A percentile compares a stretch with the other conserved stretches of the same genome.
These are phyloP conservation scores for Sphenodon punctatus DNA, from an alignment of 2,797 vertebrate genomes.

Conservation along the genomic window DNA sequence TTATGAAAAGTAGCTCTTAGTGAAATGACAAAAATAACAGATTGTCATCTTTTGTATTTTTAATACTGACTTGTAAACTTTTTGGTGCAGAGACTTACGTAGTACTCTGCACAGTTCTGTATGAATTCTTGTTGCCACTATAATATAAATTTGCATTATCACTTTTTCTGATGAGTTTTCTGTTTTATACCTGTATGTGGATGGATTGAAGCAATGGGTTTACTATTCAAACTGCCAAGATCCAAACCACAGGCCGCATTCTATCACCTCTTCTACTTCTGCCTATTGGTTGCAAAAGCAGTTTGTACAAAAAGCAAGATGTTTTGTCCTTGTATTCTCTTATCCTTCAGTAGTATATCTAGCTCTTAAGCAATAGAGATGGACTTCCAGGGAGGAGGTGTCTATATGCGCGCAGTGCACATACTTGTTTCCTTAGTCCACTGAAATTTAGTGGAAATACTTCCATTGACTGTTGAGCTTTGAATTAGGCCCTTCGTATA, in stretches of 20 bases:
- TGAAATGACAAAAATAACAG: neutral
- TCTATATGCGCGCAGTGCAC: neutral
- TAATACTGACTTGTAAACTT: neutral
- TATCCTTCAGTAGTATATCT: neutral
- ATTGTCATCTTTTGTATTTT: accelerated
- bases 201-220: too few relatives aligned
- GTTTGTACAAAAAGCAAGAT: neutral
- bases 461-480: neutral
- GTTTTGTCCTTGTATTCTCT: accelerated
- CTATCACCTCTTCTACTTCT: neutral
- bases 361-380: neutral
- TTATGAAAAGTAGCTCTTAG: neutral
- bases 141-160: too few relatives aligned
- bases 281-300: neutral
- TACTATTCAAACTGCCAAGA: too few relatives aligned
- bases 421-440: neutral
- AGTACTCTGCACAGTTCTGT: too few relatives aligned
- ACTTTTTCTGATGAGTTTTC: too few relatives aligned
- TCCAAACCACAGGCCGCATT: too few relatives aligned
- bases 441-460: neutral
- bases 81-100: neutral
- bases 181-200: too few relatives aligned
- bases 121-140: too few relatives aligned
- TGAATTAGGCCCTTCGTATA: neutral
- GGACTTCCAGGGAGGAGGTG: neutral